A percentile compares a stretch with the other conserved stretches of the same genome.
Conservation (phyloP, 1,140 invertebrate species). For the Saccostrea cuccullata region DNA sequence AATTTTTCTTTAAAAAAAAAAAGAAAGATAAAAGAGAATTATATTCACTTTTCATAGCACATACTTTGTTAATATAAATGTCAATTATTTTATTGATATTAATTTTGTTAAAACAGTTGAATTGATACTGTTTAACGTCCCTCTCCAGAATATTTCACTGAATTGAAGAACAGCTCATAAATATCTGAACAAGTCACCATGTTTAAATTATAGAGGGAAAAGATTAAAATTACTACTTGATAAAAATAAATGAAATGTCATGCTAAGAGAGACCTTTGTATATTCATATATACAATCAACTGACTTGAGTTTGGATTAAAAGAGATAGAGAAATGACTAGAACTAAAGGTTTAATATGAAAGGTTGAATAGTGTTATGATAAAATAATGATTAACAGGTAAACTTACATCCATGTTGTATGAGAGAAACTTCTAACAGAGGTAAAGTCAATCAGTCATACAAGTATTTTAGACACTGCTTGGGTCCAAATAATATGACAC, state of each 20-base stretch:
- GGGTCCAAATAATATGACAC: too few species aligned
- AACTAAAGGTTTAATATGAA: neutral
- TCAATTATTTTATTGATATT: too few species aligned
- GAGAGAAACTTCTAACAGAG: conserved; percentile 11
- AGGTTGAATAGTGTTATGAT: neutral
- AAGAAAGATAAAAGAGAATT: too few species aligned
- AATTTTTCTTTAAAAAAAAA: too few species aligned
- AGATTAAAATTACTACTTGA: neutral
- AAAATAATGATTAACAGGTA: neutral
- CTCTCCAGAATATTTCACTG: too few species aligned
- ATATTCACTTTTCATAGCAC: too few species aligned
- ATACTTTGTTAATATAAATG: too few species aligned
- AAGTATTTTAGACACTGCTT: neutral
- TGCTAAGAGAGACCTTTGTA: neutral
- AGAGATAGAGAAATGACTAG: neutral
- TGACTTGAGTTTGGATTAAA: neutral
- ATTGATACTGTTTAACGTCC: too few species aligned
- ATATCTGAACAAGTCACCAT: neutral
- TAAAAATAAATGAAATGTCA: neutral
- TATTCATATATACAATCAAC: neutral
- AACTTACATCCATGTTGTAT: neutral
- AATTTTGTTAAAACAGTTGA: too few species aligned
- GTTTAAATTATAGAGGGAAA: neutral
- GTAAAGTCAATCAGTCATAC: neutral
- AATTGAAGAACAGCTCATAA: too few species aligned